Base-by-base conservation (phyloP, 2,888 invertebrate genomes). In the Molorchus minor region DNA sequence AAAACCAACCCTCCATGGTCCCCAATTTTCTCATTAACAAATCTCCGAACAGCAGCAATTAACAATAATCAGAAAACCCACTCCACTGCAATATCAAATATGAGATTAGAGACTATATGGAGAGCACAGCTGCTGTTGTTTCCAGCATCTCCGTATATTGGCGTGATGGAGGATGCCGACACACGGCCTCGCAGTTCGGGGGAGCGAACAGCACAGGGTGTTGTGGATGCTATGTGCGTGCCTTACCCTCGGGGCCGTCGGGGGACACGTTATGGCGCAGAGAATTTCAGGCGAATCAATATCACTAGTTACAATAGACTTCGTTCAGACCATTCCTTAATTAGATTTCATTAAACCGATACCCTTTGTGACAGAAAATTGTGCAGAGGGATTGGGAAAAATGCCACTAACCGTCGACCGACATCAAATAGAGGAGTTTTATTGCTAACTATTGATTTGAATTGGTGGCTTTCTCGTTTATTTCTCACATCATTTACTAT, bases 151-250 rank as follows among this genome's bases (percentile, higher is more conserved):
- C 46, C 35, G 44, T 53, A 45, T 30, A 52, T 41, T 43, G 58
- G 58, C 43, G 58, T 53, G 54, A 58, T 58, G 25, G 43, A 44
- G 52, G 19, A 45, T 29, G 38, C 16, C 40, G 62, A 38, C 33
- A 20, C 38, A 16, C 33, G 12, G 25, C 20, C 10, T 13, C 45
- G 12, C 17, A 12, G 44, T 38, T 3, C 25, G 45, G 3, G 36
- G 13, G 33, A 21, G 20, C 47, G 43, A 36, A 36, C 40, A 20
- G 47, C 56, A 56, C 51, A 60, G 60, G 43, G 62, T 64, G 64
- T 68, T 68, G 68, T 56, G 68, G 66, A 68, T 68, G 66, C 68
- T 63, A 63, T 47, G 64, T 68, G 66, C 68, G 68, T 68, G 61
- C 66, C 47, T 17, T 62, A 44, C 64, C 64, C 68, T 58, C 41